Base-by-base conservation (phyloP, 2,113 vertebrate genomes). In the Myodes glareolus region DNA sequence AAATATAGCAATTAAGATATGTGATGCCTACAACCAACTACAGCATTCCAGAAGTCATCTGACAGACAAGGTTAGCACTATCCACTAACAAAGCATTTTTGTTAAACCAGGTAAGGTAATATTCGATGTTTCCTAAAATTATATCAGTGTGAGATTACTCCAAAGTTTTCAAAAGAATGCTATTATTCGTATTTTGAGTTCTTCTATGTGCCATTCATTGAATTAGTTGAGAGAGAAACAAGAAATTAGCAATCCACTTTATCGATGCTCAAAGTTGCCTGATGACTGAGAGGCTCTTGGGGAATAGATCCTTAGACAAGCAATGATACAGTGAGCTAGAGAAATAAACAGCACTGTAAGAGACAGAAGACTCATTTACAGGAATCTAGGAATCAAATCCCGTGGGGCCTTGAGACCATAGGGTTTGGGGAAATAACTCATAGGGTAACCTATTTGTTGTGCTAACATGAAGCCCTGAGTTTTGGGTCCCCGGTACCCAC, bases 1-100 rank as follows among this genome's bases (percentile, higher is more conserved):
- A 88, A 96, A 81, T 68, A 36, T 5, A 80, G 9, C 31, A 76
- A 42, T 88, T 82, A 76, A 82, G 75, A 31, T 29, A 85, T 77
- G 33, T 73, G 39, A 73, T 82, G 68, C 33, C n/a, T 82, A 45
- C n/a, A 72, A 16, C 58, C 80, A 97, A 84, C 86, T 52, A 90
- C 7, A 94, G 91, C 72, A 93, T 94, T 94, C 63, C 80, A 95
- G 67, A 97, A 91, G 81, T 96, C 36, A 52, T 93, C 52, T 61
- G 61, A 97, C 93, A 19, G n/a, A 81, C 92, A 94, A 87, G 92
- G 72, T 58, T 91, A 95, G 86, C 7, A 92, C 75, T n/a, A 93
- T 70, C 92, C 42, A 94, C 27, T 58, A 88, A 96, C 65, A 96
- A 92, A 92, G n/a, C 29, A 50, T 50, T 85, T 91, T 61, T 95